Base-by-base conservation (phyloP, 2,797 vertebrate genomes). In the Gambelia wislizenii region DNA sequence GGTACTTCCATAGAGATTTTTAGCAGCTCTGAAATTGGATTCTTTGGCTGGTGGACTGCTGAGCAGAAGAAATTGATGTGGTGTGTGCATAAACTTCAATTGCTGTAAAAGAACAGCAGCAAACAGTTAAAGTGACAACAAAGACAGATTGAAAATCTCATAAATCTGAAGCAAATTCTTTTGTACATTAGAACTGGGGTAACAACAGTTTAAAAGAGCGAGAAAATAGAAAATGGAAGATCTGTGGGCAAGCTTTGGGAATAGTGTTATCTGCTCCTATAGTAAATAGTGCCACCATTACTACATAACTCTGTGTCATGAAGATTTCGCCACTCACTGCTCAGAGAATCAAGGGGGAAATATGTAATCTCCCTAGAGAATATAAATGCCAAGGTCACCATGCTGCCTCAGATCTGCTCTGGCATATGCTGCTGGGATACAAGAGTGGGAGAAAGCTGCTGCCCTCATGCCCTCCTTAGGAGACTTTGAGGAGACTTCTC, bases 1-100 rank as follows among this genome's bases (percentile, higher is more conserved):
- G 88, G 98, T 98, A 96, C 98, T 98, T 95, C 98, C 98, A 0
- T 98, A 98, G 93, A 98, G 98, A 96, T 96, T 98, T 97, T 98
- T 98, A 96, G 98, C 98, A 97, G 98, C 97, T 98, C 98, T 96
- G 94, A 98, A 98, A 96, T 98, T 98, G 91, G 98, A 98, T 97
- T 98, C 98, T 98, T 98, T 98, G 98, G 98, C 98, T 96, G 98
- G 98, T 92, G 98, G 98, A 95, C 98, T 98, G 96, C 98, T 98
- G 93, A 98, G 98, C 89, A 98, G 97, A 70, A 98, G 98, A 93
- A 98, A 98, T 87, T 98, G 98, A 94, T 98, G 98, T 7, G 97
- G 98, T 54, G 98, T 98, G 94, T 98, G 98, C 98, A 98, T 98
- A 96, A 98, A 98, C 96, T 98, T 98, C 70, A 98, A 92, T 97